These are phyloP conservation scores for Lepidochrysops patricia DNA, from an alignment of 2,888 invertebrate genomes.

Conservation along the genomic window DNA sequence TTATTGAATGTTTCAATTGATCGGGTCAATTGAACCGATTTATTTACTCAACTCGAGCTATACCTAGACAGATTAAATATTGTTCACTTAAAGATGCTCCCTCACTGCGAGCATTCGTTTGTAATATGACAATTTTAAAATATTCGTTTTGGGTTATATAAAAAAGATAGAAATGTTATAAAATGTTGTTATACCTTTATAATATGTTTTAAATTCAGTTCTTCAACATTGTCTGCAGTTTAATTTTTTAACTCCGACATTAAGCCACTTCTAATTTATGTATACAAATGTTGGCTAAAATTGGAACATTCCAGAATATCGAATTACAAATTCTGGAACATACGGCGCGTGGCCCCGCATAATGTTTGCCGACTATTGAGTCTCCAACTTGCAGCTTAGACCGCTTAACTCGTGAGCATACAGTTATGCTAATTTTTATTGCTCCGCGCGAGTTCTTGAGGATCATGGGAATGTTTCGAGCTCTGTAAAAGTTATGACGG, in stretches of 20 bases:
- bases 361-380: conserved; percentile 22
- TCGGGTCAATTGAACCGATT: too few relatives aligned
- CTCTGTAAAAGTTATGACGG: background rate
- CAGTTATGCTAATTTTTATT: conserved; percentile 11
- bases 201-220: too few relatives aligned
- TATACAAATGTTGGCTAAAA: background rate
- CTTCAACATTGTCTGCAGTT: background rate
- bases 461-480: background rate
- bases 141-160: too few relatives aligned
- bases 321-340: conserved; percentile 16
- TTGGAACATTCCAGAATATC: background rate
- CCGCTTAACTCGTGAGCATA: conserved; percentile 5
- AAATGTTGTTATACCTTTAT: too few relatives aligned
- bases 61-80: too few relatives aligned
- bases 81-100: too few relatives aligned
- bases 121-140: too few relatives aligned
- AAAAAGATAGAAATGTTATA: too few relatives aligned
- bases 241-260: background rate
- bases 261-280: background rate
- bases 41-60: too few relatives aligned
- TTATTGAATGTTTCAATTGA: too few relatives aligned
- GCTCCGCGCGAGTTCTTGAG: conserved; percentile 3
- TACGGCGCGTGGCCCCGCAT: conserved; percentile 25
- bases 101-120: too few relatives aligned
- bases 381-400: conserved; percentile 14